Conservation (phyloP, 2,888 invertebrate genomes). For the Chouioia cunea region DNA sequence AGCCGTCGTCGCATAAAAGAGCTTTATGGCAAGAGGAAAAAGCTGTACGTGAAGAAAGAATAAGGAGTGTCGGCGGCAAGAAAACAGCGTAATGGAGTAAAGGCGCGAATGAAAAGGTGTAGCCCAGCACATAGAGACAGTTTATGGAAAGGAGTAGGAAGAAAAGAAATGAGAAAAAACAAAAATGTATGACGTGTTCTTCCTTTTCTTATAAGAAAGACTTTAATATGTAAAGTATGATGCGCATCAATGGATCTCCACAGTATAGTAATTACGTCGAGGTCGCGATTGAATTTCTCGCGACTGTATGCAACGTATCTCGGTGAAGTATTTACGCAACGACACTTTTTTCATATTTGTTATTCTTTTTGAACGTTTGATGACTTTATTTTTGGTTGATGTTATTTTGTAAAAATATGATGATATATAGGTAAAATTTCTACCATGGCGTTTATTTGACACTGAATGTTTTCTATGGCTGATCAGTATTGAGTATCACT, state of each 20-base stretch:
- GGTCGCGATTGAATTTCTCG: slow-evolving; percentile 29
- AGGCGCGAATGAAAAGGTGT: neutral
- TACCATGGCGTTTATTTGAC: too few relatives aligned
- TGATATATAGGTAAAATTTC: neutral
- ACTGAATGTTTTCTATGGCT: too few relatives aligned
- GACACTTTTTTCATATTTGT: too few relatives aligned
- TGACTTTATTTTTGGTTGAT: neutral
- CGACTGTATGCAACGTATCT: slow-evolving; percentile 6
- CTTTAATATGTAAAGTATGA: slow-evolving; percentile 30
- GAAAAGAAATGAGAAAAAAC: neutral
- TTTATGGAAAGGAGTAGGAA: slow-evolving; percentile 1
- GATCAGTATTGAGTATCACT: too few relatives aligned
- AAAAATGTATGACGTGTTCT: too few relatives aligned
- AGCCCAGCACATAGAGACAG: slow-evolving; percentile 2
- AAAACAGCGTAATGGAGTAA: slow-evolving; percentile 25
- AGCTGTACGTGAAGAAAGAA: neutral
- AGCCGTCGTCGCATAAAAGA: neutral
- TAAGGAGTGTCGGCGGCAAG: neutral
- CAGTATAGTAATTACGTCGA: slow-evolving; percentile 23
- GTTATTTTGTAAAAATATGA: neutral
- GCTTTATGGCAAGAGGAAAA: neutral
- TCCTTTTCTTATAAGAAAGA: neutral
- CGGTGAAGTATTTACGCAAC: too few relatives aligned
- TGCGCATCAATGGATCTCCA: slow-evolving; percentile 25
- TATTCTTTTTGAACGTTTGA: too few relatives aligned